phyloP scores from a whole-genome alignment of 1,140 invertebrate species.

The Calephelis nemesis region DNA sequence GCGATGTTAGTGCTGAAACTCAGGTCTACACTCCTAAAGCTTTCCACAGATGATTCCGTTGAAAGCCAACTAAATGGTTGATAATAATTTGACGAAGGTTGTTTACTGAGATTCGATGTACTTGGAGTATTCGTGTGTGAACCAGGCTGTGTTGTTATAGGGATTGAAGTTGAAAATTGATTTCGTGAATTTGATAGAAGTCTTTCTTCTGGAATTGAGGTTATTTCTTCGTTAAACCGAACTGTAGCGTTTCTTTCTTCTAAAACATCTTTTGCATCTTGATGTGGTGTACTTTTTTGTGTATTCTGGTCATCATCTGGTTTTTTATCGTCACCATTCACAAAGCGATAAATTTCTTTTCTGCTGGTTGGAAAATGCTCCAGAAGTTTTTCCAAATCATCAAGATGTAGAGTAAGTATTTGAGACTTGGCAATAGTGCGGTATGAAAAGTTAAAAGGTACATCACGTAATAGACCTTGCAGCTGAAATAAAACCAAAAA shows the following conservation, averaged over 20 bases:
- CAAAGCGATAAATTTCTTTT: conserved; percentile 38
- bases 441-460: conserved; percentile 46
- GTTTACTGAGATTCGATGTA: neutral
- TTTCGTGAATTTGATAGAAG: neutral
- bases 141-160: neutral
- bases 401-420: conserved; percentile 45
- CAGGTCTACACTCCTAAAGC: neutral
- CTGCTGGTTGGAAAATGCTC: conserved; percentile 53
- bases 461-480: conserved; percentile 43
- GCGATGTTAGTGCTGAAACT: neutral
- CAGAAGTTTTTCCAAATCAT: conserved; percentile 50
- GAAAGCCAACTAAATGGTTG: neutral
- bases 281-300: conserved; percentile 1
- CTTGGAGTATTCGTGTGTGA: neutral
- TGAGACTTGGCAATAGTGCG: conserved; percentile 43
- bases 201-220: neutral
- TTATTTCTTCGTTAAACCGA: neutral
- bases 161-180: neutral
- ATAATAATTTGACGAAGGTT: conserved; percentile 1
- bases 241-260: conserved; percentile 1
- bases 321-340: conserved; percentile 24
- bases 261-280: neutral
- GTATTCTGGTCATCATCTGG: conserved; percentile 15
- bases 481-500: conserved; percentile 35
- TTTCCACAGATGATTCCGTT: neutral